Evolutionary conservation across 2,888 invertebrate species (phyloP), one percentile per base, ranked within the genome.

Genomic region (Polyommatus iphigenia): DNA sequence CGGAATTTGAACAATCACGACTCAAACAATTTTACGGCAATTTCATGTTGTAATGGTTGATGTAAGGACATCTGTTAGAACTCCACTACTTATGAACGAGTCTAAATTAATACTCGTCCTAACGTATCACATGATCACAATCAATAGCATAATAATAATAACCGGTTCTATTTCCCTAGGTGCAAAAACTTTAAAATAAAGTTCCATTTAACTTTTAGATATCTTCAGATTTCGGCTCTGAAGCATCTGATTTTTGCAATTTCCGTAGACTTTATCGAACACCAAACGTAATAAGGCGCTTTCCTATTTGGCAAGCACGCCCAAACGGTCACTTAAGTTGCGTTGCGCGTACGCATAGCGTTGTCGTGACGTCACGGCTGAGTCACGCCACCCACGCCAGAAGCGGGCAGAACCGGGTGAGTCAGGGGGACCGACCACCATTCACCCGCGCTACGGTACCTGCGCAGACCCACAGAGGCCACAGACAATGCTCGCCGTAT

Each of bases 301-400:
- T 24, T 62, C 5, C 62, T 24, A 62, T 24, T 62, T 62, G 24
- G 24, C 24, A 24, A 62, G 50, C 41, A 18, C 73, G 24, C 71
- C 54, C 57, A 76, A 76, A 50, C 67, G 24, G 46, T 46, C 78
- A 15, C 78, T 71, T 73, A 59, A 50, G 24, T 24, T 67, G 59
- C 50, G 24, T 54, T 73, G 73, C 73, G 78, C 72, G 76, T 73
- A 50, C 77, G 32, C 78, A 78, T 77, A 78, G 78, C 77, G 77
- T 72, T 77, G 15, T 73, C 15, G 77, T 78, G 78, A 78, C 78
- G 78, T 78, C 78, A 78, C 73, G 54, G 18, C 41, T 78, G 78
- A 78, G 73, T 78, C 78, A 78, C 62, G 54, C 24, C 20, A 54
- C 76, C 76, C 32, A n/a, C 32, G 75, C 57, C 76, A 57, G n/a